Conservation (phyloP, 2,888 invertebrate genomes). For the Troglohyphantes excavatus region DNA sequence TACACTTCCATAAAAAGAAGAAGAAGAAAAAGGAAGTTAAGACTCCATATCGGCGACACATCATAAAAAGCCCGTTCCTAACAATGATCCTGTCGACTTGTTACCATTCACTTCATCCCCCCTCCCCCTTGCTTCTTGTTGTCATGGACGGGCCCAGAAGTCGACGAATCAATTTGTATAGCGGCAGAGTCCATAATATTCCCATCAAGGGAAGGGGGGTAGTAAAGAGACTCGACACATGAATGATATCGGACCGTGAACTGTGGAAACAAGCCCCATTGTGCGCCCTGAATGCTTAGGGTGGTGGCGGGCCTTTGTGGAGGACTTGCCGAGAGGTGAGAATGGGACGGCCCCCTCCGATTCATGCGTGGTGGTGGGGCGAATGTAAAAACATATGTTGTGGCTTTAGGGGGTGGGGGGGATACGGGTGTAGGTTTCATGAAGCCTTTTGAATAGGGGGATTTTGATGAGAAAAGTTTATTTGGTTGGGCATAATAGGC, state of each 20-base stretch:
- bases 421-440: conserved; percentile 23
- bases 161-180: conserved; percentile 57
- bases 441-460: background rate
- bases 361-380: conserved; percentile 13
- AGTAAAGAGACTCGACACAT: too few relatives aligned
- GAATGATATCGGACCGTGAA: conserved; percentile 14
- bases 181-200: conserved; percentile 66
- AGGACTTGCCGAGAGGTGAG: conserved; percentile 28
- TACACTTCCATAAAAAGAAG: background rate
- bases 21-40: background rate
- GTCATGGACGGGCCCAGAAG: background rate
- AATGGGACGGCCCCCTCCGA: conserved; percentile 1
- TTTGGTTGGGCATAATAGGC: background rate
- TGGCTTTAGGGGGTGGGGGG: background rate
- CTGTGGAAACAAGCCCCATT: conserved; percentile 22
- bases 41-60: background rate
- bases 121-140: background rate
- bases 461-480: background rate
- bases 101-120: background rate
- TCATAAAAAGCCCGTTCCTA: background rate
- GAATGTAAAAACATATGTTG: conserved; percentile 59
- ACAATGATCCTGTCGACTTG: background rate
- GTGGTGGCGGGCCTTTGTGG: conserved; percentile 31
- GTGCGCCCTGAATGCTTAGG: conserved; percentile 20
- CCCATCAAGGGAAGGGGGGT: conserved; percentile 32